Conservation (phyloP, 2,888 invertebrate genomes). For the Celastrina argiolus region DNA sequence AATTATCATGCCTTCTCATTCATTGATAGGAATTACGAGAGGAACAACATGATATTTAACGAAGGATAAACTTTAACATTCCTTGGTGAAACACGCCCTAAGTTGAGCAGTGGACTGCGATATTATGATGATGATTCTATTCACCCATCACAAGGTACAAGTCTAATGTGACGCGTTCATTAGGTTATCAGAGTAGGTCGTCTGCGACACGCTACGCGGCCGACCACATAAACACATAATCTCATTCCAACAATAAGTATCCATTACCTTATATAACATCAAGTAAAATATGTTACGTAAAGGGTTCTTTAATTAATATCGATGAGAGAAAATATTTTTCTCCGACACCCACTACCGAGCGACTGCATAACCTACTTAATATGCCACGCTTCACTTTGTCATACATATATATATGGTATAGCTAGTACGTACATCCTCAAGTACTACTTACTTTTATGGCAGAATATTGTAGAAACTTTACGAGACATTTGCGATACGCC, state of each 20-base stretch:
- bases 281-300: neutral
- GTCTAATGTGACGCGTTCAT: neutral
- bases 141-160: neutral
- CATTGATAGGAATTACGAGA: no score
- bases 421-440: neutral
- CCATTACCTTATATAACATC: neutral
- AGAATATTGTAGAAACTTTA: neutral
- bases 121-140: no score
- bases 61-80: no score
- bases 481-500: neutral
- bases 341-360: neutral
- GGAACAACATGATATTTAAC: no score
- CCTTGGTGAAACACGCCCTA: no score
- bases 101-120: no score
- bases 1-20: no score
- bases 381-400: neutral
- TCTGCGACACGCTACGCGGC: neutral
- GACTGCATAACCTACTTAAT: neutral
- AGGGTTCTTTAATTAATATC: neutral
- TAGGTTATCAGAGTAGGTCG: conserved; percentile 15
- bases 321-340: neutral
- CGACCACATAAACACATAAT: neutral
- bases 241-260: conserved; percentile 1
- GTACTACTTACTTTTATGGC: neutral
- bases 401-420: neutral